Evolutionary conservation across 2,888 invertebrate species (phyloP), one percentile per base, ranked within the genome.

Genomic region (Omphaloscelis lunosa): DNA sequence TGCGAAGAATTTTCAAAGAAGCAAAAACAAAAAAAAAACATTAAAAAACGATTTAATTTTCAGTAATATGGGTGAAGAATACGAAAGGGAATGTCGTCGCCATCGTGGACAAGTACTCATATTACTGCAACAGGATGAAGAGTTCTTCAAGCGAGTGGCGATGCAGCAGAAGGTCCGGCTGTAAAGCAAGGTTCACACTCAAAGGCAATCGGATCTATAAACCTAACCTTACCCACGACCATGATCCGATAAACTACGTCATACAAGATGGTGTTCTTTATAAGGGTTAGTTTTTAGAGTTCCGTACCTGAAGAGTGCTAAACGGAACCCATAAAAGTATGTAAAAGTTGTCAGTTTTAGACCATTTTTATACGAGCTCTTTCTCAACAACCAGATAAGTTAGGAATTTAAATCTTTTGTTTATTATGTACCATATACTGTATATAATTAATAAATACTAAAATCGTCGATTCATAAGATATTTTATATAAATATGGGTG

Each of bases 191-290:
- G 34, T 62, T 62, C 39, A 62, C 62, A 62, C 6, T 61, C 11
- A 29, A 61, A 11, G 29, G 11, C 6, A 11, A 34, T 34, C 11
- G 11, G 29, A 61, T 61, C 61, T 61, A 11, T 20, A 61, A 29
- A 61, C 61, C 61, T 61, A 23, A 34, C 61, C 20, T 20, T 61
- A 11, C 1, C 29, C 61, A 61, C 20, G 11, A 20, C 11, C 61
- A 61, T 61, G 34, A 61, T 34, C 29, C 61, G 11, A 34, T 11
- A 61, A 34, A 34, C 61, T 34, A 34, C 20, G 29, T 61, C 61
- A 61, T 61, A 61, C 11, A 61, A 61, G 34, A 61, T 34, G 61
- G 61, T 61, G 20, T 61, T 11, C 61, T 61, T 61, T 34, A 61
- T 61, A 29, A 34, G 6, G 20, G 11, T 61, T 61, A 61, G 27